Percentiles rank a stretch among this genome's conserved stretches.
These are phyloP conservation scores for Phoeniculus purpureus DNA, from an alignment of 2,797 vertebrate genomes.

Conservation along the genomic window DNA sequence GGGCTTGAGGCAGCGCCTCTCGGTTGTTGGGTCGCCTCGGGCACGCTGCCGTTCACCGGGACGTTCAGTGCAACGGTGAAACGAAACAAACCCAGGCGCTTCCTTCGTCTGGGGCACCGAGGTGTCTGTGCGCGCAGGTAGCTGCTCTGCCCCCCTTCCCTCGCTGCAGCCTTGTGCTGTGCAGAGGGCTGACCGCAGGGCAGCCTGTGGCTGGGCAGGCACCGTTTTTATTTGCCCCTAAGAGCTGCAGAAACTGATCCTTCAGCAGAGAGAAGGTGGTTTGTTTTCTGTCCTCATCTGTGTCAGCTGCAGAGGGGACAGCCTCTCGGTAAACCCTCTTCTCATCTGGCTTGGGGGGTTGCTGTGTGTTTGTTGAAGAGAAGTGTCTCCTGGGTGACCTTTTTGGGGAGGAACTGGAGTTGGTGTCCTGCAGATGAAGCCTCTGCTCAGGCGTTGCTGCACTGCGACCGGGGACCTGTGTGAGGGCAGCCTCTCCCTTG, in stretches of 20 bases:
- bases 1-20: not conserved
- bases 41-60: not conserved
- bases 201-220: not conserved
- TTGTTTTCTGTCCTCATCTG: not conserved
- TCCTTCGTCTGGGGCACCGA: not conserved
- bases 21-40: not conserved
- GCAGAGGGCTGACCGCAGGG: not conserved
- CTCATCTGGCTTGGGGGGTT: not conserved
- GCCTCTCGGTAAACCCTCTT: not conserved
- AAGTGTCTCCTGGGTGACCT: not conserved
- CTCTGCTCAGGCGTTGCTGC: not conserved
- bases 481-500: not conserved
- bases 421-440: not conserved
- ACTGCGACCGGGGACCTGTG: fast-evolving
- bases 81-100: not conserved
- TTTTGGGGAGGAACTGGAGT: not conserved
- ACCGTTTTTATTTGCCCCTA: not conserved
- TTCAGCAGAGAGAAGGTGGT: not conserved
- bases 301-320: not conserved
- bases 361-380: not conserved
- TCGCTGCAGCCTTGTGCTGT: not conserved
- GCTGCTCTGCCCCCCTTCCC: fast-evolving
- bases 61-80: not conserved
- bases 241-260: not conserved
- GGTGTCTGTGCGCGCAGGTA: not conserved